Percentiles rank a stretch among this genome's conserved stretches.
Evolutionary conservation across 2,797 vertebrate genomes (phyloP).

Genomic region (Pangasius djambal): DNA sequence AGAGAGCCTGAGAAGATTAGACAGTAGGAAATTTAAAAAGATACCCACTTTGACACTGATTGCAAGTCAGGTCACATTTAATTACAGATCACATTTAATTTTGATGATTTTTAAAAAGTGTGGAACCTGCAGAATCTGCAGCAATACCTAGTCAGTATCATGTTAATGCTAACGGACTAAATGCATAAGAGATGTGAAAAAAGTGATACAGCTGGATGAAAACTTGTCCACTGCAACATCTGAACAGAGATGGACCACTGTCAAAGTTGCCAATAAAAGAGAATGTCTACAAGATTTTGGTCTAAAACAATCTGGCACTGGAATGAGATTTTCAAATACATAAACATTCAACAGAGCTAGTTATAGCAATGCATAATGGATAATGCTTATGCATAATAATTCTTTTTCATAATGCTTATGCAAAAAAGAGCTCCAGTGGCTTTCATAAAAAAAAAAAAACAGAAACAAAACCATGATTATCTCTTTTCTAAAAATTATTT

Average conservation of each 20-base stretch:
- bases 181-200: not conserved
- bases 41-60: not conserved
- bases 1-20: not conserved
- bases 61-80: not conserved
- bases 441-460: too few relatives aligned
- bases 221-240: not conserved
- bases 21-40: not conserved
- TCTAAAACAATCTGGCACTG: not conserved
- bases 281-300: not conserved
- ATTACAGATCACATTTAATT: not conserved
- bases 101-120: not conserved
- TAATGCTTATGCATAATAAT: too few relatives aligned
- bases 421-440: too few relatives aligned
- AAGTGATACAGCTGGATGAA: not conserved
- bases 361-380: not conserved
- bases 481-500: too few relatives aligned
- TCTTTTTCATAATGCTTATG: too few relatives aligned
- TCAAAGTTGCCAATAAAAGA: not conserved
- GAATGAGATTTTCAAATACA: not conserved
- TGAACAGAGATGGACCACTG: not conserved
- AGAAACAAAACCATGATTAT: too few relatives aligned
- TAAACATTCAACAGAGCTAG: not conserved
- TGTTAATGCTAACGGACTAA: conserved; percentile 35
- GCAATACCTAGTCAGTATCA: conserved; percentile 49
- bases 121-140: conserved; percentile 21